phyloP scores from a whole-genome alignment of 1,140 invertebrate species.

The Leucophenga varia region DNA sequence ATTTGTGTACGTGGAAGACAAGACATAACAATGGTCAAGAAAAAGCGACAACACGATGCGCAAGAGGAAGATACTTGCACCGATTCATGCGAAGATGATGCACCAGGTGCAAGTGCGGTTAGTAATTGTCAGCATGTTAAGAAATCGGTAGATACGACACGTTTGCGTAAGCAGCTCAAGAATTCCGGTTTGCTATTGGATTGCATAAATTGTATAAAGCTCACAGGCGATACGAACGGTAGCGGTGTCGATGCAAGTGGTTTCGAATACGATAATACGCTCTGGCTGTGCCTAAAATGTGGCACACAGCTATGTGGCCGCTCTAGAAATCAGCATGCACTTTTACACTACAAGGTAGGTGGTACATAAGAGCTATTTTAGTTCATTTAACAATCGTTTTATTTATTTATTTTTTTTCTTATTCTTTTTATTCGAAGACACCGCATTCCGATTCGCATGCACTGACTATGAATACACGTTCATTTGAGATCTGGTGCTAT shows the following conservation, averaged over 20 bases:
- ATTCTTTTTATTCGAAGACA: constrained; percentile 57
- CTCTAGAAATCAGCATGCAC: constrained; percentile 69
- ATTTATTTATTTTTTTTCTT: constrained; percentile 1
- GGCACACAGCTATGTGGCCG: constrained; percentile 77
- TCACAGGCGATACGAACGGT: constrained; percentile 3
- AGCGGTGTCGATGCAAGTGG: constrained; percentile 17
- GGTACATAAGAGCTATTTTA: background rate
- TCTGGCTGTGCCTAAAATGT: constrained; percentile 73
- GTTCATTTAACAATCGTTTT: background rate
- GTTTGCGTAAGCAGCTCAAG: constrained; percentile 66
- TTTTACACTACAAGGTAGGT: constrained; percentile 68
- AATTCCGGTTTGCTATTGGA: constrained; percentile 61
- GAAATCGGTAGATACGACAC: constrained; percentile 67
- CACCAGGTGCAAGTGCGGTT: constrained; percentile 43
- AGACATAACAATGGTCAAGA: constrained; percentile 57
- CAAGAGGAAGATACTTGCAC: constrained; percentile 61
- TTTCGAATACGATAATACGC: constrained; percentile 63
- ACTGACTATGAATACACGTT: constrained; percentile 70
- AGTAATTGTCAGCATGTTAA: constrained; percentile 68
- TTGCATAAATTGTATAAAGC: constrained; percentile 64
- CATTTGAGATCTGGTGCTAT: constrained; percentile 77
- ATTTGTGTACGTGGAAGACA: too few relatives aligned
- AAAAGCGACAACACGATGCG: constrained; percentile 66
- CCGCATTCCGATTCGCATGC: constrained; percentile 76
- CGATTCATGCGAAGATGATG: constrained; percentile 65